Evolutionary conservation across 2,113 vertebrate genomes (phyloP), one percentile per base, ranked within the genome.

Genomic region (Apistogramma diplotaenia): DNA sequence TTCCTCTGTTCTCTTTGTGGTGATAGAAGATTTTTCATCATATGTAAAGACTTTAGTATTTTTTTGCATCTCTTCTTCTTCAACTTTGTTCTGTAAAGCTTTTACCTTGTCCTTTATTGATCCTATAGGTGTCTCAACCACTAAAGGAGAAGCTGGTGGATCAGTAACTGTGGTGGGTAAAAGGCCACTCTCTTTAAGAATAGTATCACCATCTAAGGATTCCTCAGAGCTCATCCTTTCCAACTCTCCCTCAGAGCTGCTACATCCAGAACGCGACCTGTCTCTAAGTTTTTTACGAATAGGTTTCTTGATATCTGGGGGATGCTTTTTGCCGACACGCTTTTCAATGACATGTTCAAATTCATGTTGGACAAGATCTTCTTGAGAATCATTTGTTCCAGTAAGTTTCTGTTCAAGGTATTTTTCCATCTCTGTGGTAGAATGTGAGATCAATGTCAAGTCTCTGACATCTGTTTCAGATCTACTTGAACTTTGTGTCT

Each of bases 71-170:
- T 96, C 94, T 74, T 99, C 96, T 65, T 97, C 97, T 87, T 98
- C 96, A 25, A 97, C 96, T 89, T 96, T 95, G 79, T 95, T 97
- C 90, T 99, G 96, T 73, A 99, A 96, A 78, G 96, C 97, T 93
- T 96, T 97, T 29, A 99, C 97, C 89, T 94, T 97, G 77, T 99
- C 97, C 91, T 97, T 99, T 86, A 99, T 98, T 18, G 97, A 97
- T n/a, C 98, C 98, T 65, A 99, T 97, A 25, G 97, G 95, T 33
- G 96, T 99, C 83, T 99, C 98, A 84, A 98, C 95, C 6, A 99
- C 94, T 57, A 95, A 89, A 12, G 98, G 98, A 53, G 97, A 99
- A 2, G 94, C 92, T 23, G 96, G 96, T 55, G 91, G 86, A 31
- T 93, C 84, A 21, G 74, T 65, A 46, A 91, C 92, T 40, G 85